A percentile compares a stretch with the other conserved stretches of the same genome.
Evolutionary conservation across 2,113 vertebrate species (phyloP).

Genomic region (Microtus ochrogaster): DNA sequence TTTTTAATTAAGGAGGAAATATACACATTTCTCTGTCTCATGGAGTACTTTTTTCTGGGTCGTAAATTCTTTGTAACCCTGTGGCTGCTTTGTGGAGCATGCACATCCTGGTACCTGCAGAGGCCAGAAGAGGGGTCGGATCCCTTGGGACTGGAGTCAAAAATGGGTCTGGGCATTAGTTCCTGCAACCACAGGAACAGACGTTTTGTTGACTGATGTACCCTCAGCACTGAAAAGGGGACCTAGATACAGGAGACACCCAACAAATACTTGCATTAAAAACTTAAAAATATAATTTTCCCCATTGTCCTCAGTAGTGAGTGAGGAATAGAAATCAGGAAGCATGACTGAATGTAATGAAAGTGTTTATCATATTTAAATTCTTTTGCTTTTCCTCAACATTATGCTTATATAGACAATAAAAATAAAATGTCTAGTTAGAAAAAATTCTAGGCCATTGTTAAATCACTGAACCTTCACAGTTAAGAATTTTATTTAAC

Average conservation of each 20-base stretch:
- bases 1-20: background rate
- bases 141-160: background rate
- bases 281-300: background rate
- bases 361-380: background rate
- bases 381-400: background rate
- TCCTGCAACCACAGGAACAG: background rate
- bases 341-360: background rate
- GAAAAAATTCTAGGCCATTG: background rate
- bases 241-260: background rate
- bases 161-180: background rate
- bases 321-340: background rate
- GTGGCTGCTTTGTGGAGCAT: background rate
- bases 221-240: background rate
- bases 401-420: conserved; percentile 8
- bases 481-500: conserved; percentile 45
- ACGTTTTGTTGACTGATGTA: background rate
- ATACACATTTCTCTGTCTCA: background rate
- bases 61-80: background rate
- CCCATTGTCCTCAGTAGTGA: background rate
- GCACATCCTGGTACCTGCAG: background rate
- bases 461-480: background rate
- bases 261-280: background rate
- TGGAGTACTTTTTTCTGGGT: background rate
- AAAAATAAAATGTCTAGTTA: conserved; percentile 41
- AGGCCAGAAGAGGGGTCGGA: background rate